Conservation (phyloP, 2,113 vertebrate genomes). For the Rhinopomastus cyanomelas region DNA sequence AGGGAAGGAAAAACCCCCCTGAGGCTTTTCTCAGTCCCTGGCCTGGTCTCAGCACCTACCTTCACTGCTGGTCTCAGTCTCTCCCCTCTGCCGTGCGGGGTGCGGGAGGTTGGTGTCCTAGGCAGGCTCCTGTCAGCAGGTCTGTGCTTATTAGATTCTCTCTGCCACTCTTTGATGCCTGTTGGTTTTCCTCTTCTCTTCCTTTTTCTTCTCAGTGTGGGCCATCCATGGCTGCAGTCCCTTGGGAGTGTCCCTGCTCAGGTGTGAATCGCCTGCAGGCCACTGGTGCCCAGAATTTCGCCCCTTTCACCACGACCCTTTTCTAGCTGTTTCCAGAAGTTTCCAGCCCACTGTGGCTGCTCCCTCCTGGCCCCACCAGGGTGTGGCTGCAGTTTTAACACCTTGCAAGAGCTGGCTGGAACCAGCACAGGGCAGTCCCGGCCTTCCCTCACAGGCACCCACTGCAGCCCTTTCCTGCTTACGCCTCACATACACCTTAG, state of each 20-base stretch:
- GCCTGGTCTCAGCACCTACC: not conserved
- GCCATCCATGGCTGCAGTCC: not conserved
- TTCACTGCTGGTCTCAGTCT: fast-evolving
- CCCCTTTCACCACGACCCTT: fast-evolving
- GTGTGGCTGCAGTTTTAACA: not conserved
- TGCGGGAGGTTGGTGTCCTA: fast-evolving
- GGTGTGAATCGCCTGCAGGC: not conserved
- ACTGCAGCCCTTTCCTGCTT: not conserved
- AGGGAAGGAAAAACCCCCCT: fast-evolving
- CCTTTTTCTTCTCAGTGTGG: not conserved
- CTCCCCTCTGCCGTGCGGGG: not conserved
- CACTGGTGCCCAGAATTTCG: fast-evolving
- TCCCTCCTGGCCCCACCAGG: fast-evolving
- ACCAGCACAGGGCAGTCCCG: not conserved
- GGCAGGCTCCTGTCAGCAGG: not conserved
- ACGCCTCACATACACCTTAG: not conserved
- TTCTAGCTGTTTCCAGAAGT: not conserved
- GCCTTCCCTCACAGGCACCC: no score
- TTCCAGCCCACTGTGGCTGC: not conserved
- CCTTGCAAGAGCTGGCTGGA: not conserved
- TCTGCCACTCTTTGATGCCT: fast-evolving
- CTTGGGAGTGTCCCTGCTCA: not conserved
- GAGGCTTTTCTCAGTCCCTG: not conserved
- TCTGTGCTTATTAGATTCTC: not conserved
- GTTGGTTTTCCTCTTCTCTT: not conserved